A percentile compares a stretch with the other conserved stretches of the same genome.
These are phyloP conservation scores for Yponomeuta plumbellus DNA, from an alignment of 2,888 invertebrate genomes.

Conservation along the genomic window DNA sequence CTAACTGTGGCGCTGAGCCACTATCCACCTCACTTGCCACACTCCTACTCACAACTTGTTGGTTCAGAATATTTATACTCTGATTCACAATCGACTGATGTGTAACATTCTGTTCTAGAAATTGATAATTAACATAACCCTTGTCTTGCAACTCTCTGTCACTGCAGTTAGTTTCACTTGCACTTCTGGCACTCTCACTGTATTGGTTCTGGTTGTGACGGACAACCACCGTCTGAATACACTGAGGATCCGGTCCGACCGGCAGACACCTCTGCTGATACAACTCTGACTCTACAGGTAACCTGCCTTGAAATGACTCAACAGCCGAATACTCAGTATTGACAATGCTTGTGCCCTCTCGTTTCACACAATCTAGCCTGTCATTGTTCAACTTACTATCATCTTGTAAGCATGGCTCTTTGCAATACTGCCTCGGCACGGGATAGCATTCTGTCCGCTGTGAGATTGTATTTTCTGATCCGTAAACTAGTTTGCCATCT, in stretches of 20 bases:
- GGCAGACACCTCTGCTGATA: slow-evolving; percentile 55
- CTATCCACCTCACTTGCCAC: slow-evolving; percentile 60
- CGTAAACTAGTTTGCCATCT: slow-evolving; percentile 49
- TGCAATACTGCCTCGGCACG: slow-evolving; percentile 45
- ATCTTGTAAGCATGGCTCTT: slow-evolving; percentile 44
- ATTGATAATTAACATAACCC: slow-evolving; percentile 71
- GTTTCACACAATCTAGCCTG: slow-evolving; percentile 38
- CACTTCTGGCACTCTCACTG: slow-evolving; percentile 55
- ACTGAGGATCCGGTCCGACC: slow-evolving; percentile 33
- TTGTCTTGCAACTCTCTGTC: slow-evolving; percentile 58
- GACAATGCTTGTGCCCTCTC: slow-evolving; percentile 42
- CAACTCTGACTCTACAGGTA: slow-evolving; percentile 47
- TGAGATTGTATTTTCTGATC: slow-evolving; percentile 32
- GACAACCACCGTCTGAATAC: slow-evolving; percentile 47
- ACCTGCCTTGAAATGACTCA: slow-evolving; percentile 49
- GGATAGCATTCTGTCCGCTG: slow-evolving; percentile 50
- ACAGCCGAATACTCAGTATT: slow-evolving; percentile 43
- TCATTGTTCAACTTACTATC: slow-evolving; percentile 38
- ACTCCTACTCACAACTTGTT: slow-evolving; percentile 64
- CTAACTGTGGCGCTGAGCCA: slow-evolving; percentile 52
- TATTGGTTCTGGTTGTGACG: slow-evolving; percentile 52
- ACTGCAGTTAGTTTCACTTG: slow-evolving; percentile 50
- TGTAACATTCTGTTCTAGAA: slow-evolving; percentile 72
- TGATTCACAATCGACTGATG: slow-evolving; percentile 73
- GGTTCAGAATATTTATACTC: slow-evolving; percentile 71